Conservation (phyloP, 2,797 vertebrate species). For the Potorous gilbertii region DNA sequence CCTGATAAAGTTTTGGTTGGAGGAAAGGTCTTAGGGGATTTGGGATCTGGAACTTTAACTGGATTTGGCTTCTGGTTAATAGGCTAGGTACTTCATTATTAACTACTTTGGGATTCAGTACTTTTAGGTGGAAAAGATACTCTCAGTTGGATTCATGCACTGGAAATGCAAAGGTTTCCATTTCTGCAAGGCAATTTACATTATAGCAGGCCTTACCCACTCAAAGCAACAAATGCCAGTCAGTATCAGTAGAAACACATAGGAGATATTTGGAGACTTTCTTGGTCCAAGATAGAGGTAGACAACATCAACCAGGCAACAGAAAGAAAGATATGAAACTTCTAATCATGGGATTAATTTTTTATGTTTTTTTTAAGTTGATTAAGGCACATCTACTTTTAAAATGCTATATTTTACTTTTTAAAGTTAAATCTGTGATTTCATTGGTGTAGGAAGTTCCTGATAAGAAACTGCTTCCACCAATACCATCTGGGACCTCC, state of each 20-base stretch:
- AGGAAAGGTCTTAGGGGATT: neutral
- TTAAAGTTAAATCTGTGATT: neutral
- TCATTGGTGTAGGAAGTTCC: neutral
- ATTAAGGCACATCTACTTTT: neutral
- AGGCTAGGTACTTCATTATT: neutral
- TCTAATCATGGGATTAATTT: neutral
- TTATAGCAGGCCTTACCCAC: neutral
- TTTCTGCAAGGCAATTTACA: neutral
- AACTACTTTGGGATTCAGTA: slow-evolving; percentile 14
- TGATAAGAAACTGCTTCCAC: neutral
- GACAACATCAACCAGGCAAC: neutral
- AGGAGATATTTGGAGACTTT: neutral
- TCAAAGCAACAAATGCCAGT: neutral
- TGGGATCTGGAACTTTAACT: neutral
- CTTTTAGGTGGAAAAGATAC: neutral
- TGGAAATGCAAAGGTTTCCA: neutral
- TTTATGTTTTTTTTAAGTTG: neutral
- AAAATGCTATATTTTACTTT: neutral
- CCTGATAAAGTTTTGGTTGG: neutral
- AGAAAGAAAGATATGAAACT: neutral
- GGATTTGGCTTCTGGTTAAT: neutral
- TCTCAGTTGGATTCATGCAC: neutral
- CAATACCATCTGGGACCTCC: neutral
- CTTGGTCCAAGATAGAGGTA: neutral
- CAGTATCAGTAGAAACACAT: neutral